Evolutionary conservation across 2,888 invertebrate species (phyloP).

Genomic region (Tuta absoluta): DNA sequence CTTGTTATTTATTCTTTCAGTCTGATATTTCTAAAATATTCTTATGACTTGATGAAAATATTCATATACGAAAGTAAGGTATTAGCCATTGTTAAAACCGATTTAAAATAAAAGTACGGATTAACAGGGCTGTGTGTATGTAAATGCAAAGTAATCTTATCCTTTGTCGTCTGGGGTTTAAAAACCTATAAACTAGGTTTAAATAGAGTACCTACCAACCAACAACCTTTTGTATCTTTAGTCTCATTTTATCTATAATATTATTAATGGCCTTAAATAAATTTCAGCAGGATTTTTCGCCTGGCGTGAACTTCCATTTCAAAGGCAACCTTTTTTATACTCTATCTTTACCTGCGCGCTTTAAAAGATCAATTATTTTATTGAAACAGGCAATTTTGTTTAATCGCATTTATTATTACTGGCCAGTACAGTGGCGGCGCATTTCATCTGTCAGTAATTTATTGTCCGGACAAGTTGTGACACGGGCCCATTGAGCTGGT

Average conservation of each 20-base stretch:
- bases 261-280: slow-evolving; percentile 18
- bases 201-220: slow-evolving; percentile 23
- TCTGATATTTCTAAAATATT: too few species aligned
- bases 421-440: slow-evolving; percentile 40
- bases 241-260: slow-evolving; percentile 23
- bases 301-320: slow-evolving; percentile 7
- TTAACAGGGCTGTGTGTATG: slow-evolving; percentile 56
- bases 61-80: not conserved
- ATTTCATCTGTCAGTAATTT: slow-evolving; percentile 60
- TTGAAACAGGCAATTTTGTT: slow-evolving; percentile 26
- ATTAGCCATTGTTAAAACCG: not conserved
- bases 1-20: slow-evolving; percentile 22
- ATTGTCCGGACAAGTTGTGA: slow-evolving; percentile 56
- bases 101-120: slow-evolving; percentile 32
- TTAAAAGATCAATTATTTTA: slow-evolving; percentile 2
- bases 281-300: not conserved
- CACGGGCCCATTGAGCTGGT: slow-evolving; percentile 48
- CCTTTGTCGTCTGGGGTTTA: slow-evolving; percentile 34
- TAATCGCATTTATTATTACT: slow-evolving; percentile 45
- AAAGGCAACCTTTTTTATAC: not conserved
- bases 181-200: slow-evolving; percentile 34
- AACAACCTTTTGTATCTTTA: slow-evolving; percentile 12
- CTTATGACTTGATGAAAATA: not conserved
- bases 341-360: not conserved
- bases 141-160: slow-evolving; percentile 55